Evolutionary conservation across 2,113 vertebrate species (phyloP).

Genomic region (Centrocercus urophasianus): DNA sequence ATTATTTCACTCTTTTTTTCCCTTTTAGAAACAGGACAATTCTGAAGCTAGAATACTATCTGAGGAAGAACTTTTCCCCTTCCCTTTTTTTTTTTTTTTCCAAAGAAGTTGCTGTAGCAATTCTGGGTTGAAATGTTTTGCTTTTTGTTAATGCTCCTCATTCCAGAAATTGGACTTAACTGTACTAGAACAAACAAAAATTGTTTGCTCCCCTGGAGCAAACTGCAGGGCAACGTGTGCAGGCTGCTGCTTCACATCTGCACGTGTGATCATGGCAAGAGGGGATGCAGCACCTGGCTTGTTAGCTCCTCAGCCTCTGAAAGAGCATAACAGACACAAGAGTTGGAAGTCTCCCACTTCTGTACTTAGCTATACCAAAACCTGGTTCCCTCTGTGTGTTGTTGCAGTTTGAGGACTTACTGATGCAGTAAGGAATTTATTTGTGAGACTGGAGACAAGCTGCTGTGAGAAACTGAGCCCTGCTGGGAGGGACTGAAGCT

Average conservation of each 20-base stretch:
- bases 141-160: not conserved
- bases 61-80: not conserved
- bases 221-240: accelerated
- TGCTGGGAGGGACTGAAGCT: not conserved
- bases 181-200: not conserved
- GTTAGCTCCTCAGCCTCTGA: not conserved
- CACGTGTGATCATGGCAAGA: not conserved
- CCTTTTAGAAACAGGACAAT: not conserved
- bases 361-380: not conserved
- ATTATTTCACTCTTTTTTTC: not conserved
- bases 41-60: not conserved
- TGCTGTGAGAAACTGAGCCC: not conserved
- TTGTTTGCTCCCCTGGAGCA: not conserved
- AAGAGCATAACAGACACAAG: not conserved
- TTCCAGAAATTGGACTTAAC: not conserved
- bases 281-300: accelerated
- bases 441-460: not conserved
- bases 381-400: not conserved
- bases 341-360: not conserved
- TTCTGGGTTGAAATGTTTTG: not conserved
- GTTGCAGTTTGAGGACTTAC: not conserved
- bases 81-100: not conserved
- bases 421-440: not conserved
- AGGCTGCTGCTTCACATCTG: not conserved
- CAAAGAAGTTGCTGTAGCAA: not conserved